Percentiles rank a stretch among this genome's conserved stretches.
These are phyloP conservation scores for Helarctos malayanus DNA, from an alignment of 2,797 vertebrate genomes.

Conservation along the genomic window DNA sequence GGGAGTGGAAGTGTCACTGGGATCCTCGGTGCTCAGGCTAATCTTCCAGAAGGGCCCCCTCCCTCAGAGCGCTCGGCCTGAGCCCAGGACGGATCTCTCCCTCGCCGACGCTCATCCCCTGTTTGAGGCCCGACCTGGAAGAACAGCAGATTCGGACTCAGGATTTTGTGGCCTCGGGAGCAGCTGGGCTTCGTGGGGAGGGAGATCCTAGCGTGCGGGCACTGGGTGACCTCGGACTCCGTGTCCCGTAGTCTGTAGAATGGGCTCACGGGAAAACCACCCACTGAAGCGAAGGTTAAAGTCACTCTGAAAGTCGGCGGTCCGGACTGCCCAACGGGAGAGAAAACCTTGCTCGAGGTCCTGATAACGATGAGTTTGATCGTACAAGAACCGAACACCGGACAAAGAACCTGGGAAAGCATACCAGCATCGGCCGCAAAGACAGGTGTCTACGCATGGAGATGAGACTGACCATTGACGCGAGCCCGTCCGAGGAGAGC, in stretches of 20 bases:
- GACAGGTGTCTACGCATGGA: neutral
- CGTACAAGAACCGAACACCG: neutral
- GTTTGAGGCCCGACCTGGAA: neutral
- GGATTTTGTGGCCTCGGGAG: neutral
- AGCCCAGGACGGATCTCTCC: fast-evolving
- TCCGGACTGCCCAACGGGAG: neutral
- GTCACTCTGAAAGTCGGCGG: neutral
- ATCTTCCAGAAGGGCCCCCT: neutral
- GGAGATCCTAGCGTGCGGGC: fast-evolving
- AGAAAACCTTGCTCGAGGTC: neutral
- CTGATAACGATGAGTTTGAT: neutral
- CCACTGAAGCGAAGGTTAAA: fast-evolving
- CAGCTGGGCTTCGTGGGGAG: neutral
- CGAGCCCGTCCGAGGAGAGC: neutral
- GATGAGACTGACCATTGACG: no score
- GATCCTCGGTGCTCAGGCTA: neutral
- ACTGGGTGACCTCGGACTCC: neutral
- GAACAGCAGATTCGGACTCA: fast-evolving
- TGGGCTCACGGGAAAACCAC: fast-evolving
- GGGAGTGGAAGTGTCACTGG: neutral
- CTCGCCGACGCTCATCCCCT: fast-evolving
- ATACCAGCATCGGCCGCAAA: neutral
- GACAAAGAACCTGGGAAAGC: neutral
- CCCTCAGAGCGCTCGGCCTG: fast-evolving
- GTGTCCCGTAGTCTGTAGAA: fast-evolving